Conservation (phyloP, 2,797 vertebrate species). For the Carapus acus region DNA sequence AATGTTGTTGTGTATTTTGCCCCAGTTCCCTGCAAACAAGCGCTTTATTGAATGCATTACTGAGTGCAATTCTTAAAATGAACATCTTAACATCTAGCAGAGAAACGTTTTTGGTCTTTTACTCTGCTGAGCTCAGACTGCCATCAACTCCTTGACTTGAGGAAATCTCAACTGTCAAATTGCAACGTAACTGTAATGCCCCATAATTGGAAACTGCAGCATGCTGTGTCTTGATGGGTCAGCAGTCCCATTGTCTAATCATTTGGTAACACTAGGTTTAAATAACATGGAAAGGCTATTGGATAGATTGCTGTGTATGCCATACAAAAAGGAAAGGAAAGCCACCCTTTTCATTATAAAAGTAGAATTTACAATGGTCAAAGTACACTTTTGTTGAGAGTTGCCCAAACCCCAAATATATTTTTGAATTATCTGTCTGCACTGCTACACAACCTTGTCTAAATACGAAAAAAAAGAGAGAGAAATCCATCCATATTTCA, state of each 20-base stretch:
- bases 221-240: constrained; percentile 45
- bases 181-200: constrained; percentile 52
- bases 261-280: too few species aligned
- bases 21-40: constrained; percentile 38
- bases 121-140: constrained; percentile 41
- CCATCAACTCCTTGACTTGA: constrained; percentile 44
- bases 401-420: too few species aligned
- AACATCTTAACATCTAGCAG: constrained; percentile 36
- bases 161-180: constrained; percentile 51
- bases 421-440: too few species aligned
- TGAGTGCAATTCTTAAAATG: constrained; percentile 45
- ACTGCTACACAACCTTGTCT: too few species aligned
- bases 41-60: constrained; percentile 53
- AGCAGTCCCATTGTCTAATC: constrained; percentile 39
- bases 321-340: too few species aligned
- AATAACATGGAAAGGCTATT: too few species aligned
- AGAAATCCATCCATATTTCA: too few species aligned
- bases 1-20: constrained; percentile 27
- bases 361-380: too few species aligned
- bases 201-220: constrained; percentile 44
- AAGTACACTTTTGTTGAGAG: too few species aligned
- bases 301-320: too few species aligned
- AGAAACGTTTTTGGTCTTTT: constrained; percentile 26
- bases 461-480: too few species aligned
- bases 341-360: too few species aligned